Evolutionary conservation across 2,888 invertebrate genomes (phyloP).

Genomic region (Pyrocoelia pectoralis): DNA sequence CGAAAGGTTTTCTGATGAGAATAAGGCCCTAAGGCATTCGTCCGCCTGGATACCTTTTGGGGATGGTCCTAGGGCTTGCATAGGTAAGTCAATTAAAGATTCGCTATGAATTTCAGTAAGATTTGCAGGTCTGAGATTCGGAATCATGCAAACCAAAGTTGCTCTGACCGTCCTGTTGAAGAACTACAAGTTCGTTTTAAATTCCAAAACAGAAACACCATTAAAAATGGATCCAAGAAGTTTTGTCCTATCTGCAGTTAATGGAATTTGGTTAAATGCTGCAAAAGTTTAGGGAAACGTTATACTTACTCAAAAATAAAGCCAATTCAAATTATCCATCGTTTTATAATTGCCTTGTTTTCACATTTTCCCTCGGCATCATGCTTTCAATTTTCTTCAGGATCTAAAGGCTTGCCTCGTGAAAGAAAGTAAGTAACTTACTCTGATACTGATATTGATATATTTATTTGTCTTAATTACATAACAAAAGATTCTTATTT

Average conservation of each 20-base stretch:
- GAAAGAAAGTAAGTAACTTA: no score
- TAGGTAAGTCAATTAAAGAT: slow-evolving; percentile 51
- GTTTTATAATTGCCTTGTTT: no score
- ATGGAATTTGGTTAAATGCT: slow-evolving; percentile 9
- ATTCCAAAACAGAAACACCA: slow-evolving; percentile 10
- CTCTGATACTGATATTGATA: no score
- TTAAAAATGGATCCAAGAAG: slow-evolving; percentile 2
- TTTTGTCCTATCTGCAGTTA: neutral
- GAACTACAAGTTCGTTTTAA: slow-evolving; percentile 5
- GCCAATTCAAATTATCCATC: no score
- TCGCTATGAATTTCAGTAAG: neutral
- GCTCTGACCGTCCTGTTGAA: neutral
- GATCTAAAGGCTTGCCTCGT: no score
- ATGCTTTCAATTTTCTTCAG: no score
- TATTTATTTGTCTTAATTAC: no score
- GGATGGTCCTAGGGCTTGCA: slow-evolving; percentile 66
- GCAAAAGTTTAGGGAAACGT: slow-evolving; percentile 3
- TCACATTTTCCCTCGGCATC: no score
- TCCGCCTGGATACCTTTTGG: slow-evolving; percentile 66
- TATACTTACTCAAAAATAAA: no score
- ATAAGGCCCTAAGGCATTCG: slow-evolving; percentile 42
- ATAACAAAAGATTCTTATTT: no score
- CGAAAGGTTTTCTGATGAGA: slow-evolving; percentile 24
- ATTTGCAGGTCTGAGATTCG: slow-evolving; percentile 14
- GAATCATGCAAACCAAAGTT: slow-evolving; percentile 15